Evolutionary conservation across 2,797 vertebrate species (phyloP).

Genomic region (Lacerta bilineata): DNA sequence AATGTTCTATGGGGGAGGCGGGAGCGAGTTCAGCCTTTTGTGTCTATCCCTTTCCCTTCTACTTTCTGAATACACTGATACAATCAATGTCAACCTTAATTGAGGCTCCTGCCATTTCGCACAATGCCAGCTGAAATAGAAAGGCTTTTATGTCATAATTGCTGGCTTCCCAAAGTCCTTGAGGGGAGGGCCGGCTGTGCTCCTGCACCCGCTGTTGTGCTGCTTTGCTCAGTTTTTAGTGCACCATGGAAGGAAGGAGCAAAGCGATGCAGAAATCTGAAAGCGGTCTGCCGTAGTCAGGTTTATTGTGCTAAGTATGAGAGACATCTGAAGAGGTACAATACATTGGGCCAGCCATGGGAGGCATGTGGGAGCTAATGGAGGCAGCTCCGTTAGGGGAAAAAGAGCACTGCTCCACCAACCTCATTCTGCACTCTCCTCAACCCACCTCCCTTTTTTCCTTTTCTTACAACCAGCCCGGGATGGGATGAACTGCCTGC

Average conservation of each 20-base stretch:
- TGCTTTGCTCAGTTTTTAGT: slow-evolving; percentile 12
- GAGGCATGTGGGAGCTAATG: no score
- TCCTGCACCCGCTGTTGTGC: slow-evolving; percentile 11
- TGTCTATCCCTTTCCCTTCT: slow-evolving; percentile 47
- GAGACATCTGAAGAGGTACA: slow-evolving; percentile 29
- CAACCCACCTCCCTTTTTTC: no score
- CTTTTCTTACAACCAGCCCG: no score
- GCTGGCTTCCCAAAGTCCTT: slow-evolving; percentile 50
- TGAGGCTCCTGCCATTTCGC: slow-evolving; percentile 55
- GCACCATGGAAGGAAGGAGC: slow-evolving; percentile 32
- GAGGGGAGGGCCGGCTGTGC: slow-evolving; percentile 39
- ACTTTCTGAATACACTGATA: slow-evolving; percentile 55
- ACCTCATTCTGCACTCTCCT: no score
- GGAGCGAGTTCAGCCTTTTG: not conserved
- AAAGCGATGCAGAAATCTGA: slow-evolving; percentile 1
- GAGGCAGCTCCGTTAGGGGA: no score
- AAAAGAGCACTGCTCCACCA: no score
- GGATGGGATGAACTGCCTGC: no score
- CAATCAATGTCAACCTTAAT: slow-evolving; percentile 52
- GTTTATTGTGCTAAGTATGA: slow-evolving; percentile 14
- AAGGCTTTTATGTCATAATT: slow-evolving; percentile 68
- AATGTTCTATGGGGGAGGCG: not conserved
- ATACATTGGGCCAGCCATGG: no score
- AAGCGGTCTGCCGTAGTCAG: slow-evolving; percentile 46
- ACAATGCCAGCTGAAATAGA: slow-evolving; percentile 48